Base-by-base conservation (phyloP, 1,140 invertebrate species). In the Drosophila albomicans region DNA sequence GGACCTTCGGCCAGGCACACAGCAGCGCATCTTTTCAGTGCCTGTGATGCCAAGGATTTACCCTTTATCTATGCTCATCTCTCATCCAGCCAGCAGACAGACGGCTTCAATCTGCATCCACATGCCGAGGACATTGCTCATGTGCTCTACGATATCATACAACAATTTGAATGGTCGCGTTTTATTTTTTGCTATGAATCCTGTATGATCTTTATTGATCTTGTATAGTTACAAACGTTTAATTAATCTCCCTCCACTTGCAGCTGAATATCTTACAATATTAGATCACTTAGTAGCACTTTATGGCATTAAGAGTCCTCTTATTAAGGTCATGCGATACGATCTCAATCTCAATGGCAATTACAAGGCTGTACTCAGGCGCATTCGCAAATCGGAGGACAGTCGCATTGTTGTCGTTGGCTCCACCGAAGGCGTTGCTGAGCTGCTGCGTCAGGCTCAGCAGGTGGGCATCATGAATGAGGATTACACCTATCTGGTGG, bases 121-220 rank as follows among this genome's bases (percentile, higher is more conserved):
- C 94, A 97, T 91, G 95, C 97, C 2, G 91, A 94, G 4, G 94
- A 95, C 6, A 94, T 98, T 77, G 95, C 96, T 15, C 92, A 95
- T 94, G 94, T 95, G 3, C 96, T 96, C 79, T 93, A 95, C 51
- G 95, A 97, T 78, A 93, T 99, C 20, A 95, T 98, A 3, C 93
- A 94, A 65, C 93, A 95, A 49, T 96, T 95, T 84, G 94, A 96
- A 41, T 99, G 98, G 98, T 95, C 95, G 76, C 94, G 94, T 3
- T 98, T 98, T 79, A 97, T 96, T 11, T 95, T 99, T 52, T 93
- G 98, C 25, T 99, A 98, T 89, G 97, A 99, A 81, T 94, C 94
- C 0, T 75, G 91, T 92, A 64, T 5, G 25, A 13, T 43, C 0
- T 4, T 43, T 25, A 25, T 25, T 25, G 0, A 25, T 25, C 20